These are phyloP conservation scores for Melanotaenia maccullochi DNA, from an alignment of 2,797 vertebrate species.

Conservation along the genomic window DNA sequence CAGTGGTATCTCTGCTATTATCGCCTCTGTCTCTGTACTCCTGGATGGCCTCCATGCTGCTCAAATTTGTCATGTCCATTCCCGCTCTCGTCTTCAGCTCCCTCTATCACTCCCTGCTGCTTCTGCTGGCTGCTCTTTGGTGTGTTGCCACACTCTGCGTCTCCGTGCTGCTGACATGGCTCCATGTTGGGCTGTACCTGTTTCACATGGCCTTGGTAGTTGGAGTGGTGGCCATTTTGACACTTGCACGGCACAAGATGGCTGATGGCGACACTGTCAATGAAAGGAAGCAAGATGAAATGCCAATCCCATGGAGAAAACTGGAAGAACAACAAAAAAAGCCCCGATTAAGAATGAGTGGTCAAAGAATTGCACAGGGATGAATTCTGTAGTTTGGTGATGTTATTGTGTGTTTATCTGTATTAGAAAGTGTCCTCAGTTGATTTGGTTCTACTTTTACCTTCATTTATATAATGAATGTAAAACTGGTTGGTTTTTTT, in stretches of 20 bases:
- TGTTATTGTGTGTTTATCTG: slow-evolving; percentile 8
- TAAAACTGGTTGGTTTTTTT: slow-evolving; percentile 34
- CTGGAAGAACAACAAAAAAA: not conserved
- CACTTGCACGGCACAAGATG: slow-evolving; percentile 32
- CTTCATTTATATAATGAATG: slow-evolving; percentile 68
- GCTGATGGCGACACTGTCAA: not conserved
- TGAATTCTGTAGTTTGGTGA: slow-evolving; percentile 30
- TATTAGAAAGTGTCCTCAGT: slow-evolving; percentile 15
- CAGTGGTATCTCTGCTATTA: slow-evolving; percentile 58
- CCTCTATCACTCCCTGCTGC: slow-evolving; percentile 56
- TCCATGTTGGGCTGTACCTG: slow-evolving; percentile 62
- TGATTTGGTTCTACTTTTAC: slow-evolving; percentile 33
- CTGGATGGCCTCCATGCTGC: slow-evolving; percentile 63
- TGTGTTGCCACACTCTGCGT: slow-evolving; percentile 36
- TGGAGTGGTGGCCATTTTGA: slow-evolving; percentile 50
- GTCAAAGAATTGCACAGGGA: slow-evolving; percentile 9
- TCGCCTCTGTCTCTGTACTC: slow-evolving; percentile 73
- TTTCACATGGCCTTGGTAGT: slow-evolving; percentile 66
- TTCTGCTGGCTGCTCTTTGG: slow-evolving; percentile 67
- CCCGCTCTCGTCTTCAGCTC: slow-evolving; percentile 56
- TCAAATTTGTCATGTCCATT: slow-evolving; percentile 57
- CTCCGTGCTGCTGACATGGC: slow-evolving; percentile 50
- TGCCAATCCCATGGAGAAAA: slow-evolving; percentile 3
- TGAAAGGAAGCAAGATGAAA: not conserved
- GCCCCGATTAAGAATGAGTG: slow-evolving; percentile 8